These are phyloP conservation scores for Centropus unirufus DNA, from an alignment of 2,113 vertebrate species.

Conservation along the genomic window DNA sequence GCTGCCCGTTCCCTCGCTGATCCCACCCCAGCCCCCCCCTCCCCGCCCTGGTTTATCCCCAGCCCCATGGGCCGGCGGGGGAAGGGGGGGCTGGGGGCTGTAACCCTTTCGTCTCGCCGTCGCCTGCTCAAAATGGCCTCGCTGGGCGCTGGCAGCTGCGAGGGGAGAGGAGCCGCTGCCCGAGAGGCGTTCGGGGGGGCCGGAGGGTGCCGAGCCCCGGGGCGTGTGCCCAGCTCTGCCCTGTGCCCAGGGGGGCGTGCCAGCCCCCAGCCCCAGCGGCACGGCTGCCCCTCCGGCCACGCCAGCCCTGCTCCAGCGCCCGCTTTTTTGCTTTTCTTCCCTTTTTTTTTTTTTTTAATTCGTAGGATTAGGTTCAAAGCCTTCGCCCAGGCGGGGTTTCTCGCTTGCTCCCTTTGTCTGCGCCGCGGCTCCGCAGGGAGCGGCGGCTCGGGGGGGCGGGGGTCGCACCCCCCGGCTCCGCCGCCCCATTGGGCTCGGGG, in stretches of 20 bases:
- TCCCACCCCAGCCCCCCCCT: neutral
- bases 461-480: neutral
- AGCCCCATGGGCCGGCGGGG: neutral
- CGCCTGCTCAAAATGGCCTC: constrained; percentile 38
- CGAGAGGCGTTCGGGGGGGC: neutral
- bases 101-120: neutral
- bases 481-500: neutral
- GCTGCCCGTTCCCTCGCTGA: neutral
- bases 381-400: neutral
- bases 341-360: neutral
- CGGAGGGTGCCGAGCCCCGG: neutral
- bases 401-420: constrained; percentile 24
- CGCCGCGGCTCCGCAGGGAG: neutral
- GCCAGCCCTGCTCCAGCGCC: neutral
- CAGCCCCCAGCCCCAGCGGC: too few species aligned
- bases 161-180: neutral
- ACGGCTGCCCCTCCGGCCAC: neutral
- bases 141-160: neutral
- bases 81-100: neutral
- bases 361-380: neutral
- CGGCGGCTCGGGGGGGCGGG: neutral
- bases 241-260: too few species aligned
- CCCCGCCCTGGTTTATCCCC: constrained; percentile 21
- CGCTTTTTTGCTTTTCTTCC: neutral
- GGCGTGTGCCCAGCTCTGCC: neutral